Evolutionary conservation across 2,113 vertebrate species (phyloP).

Genomic region (Nothobranchius kuhntae): DNA sequence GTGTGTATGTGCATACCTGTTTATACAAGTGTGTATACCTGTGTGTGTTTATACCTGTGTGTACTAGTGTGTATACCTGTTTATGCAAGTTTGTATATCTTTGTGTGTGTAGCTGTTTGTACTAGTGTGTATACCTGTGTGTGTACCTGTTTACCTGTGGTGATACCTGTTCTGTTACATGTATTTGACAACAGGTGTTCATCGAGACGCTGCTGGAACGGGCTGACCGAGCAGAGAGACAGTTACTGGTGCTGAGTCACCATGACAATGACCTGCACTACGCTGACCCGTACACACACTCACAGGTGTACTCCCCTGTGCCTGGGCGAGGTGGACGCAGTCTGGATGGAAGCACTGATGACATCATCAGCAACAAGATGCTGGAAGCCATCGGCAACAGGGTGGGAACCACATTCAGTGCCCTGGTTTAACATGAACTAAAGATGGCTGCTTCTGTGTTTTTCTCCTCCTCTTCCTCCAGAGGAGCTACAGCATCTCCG

Average conservation of each 20-base stretch:
- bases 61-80: too few species aligned
- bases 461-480: conserved; percentile 10
- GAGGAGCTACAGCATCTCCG: conserved; percentile 73
- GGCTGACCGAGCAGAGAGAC: conserved; percentile 87
- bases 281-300: neutral
- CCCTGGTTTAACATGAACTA: too few species aligned
- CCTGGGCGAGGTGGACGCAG: conserved; percentile 29
- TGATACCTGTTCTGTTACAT: too few species aligned
- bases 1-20: too few species aligned
- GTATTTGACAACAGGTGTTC: conserved; percentile 72
- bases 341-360: conserved; percentile 48
- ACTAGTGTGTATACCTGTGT: too few species aligned
- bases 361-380: conserved; percentile 29
- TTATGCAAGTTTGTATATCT: too few species aligned
- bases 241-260: conserved; percentile 83
- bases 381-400: conserved; percentile 46
- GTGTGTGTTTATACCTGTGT: too few species aligned
- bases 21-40: too few species aligned
- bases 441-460: too few species aligned
- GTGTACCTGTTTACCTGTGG: too few species aligned
- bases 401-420: conserved; percentile 21
- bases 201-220: conserved; percentile 93
- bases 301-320: neutral
- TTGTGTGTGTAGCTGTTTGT: too few species aligned
- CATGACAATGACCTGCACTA: too few species aligned